Conservation (phyloP, 1,140 invertebrate genomes). For the Acarapis woodi region DNA sequence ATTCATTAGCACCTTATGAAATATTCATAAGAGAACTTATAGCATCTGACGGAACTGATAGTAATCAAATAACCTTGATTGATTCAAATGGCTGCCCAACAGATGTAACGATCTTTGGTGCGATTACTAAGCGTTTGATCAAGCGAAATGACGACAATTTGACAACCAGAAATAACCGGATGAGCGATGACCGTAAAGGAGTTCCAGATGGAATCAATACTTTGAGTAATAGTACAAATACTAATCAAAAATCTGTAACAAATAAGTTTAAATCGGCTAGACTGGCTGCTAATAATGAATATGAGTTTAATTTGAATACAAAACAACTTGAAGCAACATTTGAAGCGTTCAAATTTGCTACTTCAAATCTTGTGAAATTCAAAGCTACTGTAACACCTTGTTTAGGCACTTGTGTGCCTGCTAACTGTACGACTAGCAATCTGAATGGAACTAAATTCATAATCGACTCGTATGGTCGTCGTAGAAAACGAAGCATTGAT, state of each 20-base stretch:
- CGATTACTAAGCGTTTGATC: conserved; percentile 27
- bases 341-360: conserved; percentile 81
- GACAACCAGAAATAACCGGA: too few species aligned
- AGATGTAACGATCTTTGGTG: conserved; percentile 70
- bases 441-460: background rate
- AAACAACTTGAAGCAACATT: conserved; percentile 63
- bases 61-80: conserved; percentile 49
- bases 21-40: conserved; percentile 74
- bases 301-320: too few species aligned
- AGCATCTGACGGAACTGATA: conserved; percentile 67
- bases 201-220: background rate
- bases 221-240: background rate
- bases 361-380: conserved; percentile 77
- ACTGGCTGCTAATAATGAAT: conserved; percentile 34
- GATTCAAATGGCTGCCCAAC: conserved; percentile 52
- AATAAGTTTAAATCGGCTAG: background rate
- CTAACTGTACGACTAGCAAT: background rate
- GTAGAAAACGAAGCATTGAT: background rate
- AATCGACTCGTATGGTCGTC: background rate
- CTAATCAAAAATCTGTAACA: background rate
- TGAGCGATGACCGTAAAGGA: too few species aligned
- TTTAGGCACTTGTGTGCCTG: conserved; percentile 62
- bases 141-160: background rate
- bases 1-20: conserved; percentile 59
- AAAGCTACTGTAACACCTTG: conserved; percentile 65